A percentile compares a stretch with the other conserved stretches of the same genome.
Conservation (phyloP, 1,140 invertebrate species). For the Zaprionus davidi region DNA sequence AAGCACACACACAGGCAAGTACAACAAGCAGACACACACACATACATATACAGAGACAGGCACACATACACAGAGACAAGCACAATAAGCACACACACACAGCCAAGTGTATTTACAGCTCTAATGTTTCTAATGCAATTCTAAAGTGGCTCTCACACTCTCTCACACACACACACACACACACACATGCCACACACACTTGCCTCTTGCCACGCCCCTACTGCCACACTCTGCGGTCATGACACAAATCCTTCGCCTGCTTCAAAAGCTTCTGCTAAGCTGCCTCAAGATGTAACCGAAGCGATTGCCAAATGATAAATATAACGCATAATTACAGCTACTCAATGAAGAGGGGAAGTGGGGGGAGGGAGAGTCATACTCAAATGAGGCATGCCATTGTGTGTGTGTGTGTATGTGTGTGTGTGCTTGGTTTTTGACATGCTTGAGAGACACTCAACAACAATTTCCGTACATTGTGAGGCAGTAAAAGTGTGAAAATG, state of each 20-base stretch:
- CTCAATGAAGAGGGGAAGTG: conserved; percentile 20
- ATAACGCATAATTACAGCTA: conserved; percentile 60
- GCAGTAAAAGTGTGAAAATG: conserved; percentile 36
- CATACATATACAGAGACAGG: not conserved
- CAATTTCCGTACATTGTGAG: conserved; percentile 67
- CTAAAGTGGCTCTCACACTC: not conserved
- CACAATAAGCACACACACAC: not conserved
- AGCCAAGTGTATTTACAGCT: not conserved
- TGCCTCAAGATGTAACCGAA: conserved; percentile 37
- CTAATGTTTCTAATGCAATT: not conserved
- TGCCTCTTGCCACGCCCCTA: conserved; percentile 3
- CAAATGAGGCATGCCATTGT: conserved; percentile 9
- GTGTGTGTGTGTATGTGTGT: not conserved
- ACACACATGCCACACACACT: conserved; percentile 6
- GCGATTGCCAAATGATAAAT: conserved; percentile 57
- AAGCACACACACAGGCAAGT: not conserved
- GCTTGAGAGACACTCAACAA: conserved; percentile 67
- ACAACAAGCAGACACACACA: not conserved
- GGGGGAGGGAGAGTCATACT: not conserved
- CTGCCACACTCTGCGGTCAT: conserved; percentile 19
- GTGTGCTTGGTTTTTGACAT: conserved; percentile 38
- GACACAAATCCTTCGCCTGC: conserved; percentile 23
- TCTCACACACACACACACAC: not conserved
- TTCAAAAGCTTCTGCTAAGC: conserved; percentile 4
- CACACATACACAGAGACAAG: not conserved